phyloP scores from a whole-genome alignment of 2,888 invertebrate genomes.

The Osmoderma eremita region DNA sequence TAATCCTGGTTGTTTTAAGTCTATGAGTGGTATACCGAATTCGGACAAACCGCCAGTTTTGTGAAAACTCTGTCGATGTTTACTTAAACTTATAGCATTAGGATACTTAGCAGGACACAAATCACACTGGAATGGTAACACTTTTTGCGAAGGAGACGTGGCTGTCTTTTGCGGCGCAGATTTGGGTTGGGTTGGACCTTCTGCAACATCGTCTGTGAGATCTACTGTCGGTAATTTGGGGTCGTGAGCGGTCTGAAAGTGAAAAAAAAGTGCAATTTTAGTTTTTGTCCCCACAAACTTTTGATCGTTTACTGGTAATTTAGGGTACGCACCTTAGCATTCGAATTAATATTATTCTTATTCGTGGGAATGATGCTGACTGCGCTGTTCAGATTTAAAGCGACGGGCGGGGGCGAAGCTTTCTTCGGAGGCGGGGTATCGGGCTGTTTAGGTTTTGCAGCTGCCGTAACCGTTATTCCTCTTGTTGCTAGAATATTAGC shows the following conservation, averaged over 20 bases:
- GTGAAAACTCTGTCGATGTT: conserved; percentile 74
- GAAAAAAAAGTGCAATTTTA: background rate
- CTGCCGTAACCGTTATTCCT: conserved; percentile 81
- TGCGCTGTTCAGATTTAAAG: conserved; percentile 69
- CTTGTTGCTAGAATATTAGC: conserved; percentile 80
- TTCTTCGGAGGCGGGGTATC: conserved; percentile 62
- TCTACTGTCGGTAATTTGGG: conserved; percentile 63
- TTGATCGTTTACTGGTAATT: too few relatives aligned
- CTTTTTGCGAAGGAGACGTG: conserved; percentile 43
- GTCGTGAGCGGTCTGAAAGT: conserved; percentile 50
- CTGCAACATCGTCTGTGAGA: conserved; percentile 66
- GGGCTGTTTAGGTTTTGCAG: conserved; percentile 62
- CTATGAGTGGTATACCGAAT: conserved; percentile 78
- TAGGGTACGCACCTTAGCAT: conserved; percentile 34
- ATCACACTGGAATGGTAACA: conserved; percentile 71
- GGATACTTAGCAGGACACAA: conserved; percentile 79
- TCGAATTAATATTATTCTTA: conserved; percentile 36
- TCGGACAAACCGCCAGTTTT: conserved; percentile 70
- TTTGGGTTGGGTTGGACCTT: conserved; percentile 63
- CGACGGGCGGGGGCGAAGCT: conserved; percentile 62
- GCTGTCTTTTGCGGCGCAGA: conserved; percentile 49
- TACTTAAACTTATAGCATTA: conserved; percentile 67
- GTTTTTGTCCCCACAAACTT: too few relatives aligned
- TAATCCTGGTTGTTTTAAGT: conserved; percentile 75
- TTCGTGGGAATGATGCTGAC: conserved; percentile 71